Conservation (phyloP, 2,113 vertebrate genomes). For the Garra rufa region DNA sequence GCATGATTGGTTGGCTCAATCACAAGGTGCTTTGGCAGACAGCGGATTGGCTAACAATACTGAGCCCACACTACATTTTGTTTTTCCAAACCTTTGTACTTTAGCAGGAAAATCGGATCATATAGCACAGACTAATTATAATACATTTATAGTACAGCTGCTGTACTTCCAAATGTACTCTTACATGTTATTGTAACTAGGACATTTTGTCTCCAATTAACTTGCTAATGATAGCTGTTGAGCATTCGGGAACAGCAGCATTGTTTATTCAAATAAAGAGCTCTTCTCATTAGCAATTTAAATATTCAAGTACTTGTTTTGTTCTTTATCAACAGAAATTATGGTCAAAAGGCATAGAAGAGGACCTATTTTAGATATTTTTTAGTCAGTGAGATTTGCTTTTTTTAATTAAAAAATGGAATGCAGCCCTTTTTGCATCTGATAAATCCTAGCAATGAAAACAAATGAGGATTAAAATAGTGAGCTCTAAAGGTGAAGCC, state of each 20-base stretch:
- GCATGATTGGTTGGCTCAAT: constrained; percentile 36
- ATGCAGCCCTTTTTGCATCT: not conserved
- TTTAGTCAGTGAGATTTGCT: not conserved
- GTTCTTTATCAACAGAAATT: not conserved
- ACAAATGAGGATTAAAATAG: not conserved
- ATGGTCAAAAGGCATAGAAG: not conserved
- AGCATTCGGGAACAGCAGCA: not conserved
- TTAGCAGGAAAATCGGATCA: not conserved
- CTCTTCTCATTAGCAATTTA: constrained; percentile 1
- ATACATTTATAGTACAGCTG: not conserved
- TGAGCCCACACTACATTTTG: constrained; percentile 43
- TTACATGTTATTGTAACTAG: not conserved
- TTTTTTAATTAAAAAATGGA: not conserved
- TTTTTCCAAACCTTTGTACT: constrained; percentile 43
- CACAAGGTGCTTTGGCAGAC: not conserved
- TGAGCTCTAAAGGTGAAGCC: not conserved
- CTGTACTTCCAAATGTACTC: not conserved
- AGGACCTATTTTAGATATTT: not conserved
- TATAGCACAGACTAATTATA: not conserved
- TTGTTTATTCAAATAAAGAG: not conserved
- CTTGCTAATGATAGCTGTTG: constrained; percentile 8
- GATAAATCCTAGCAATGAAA: not conserved
- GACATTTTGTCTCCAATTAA: not conserved
- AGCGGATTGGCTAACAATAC: constrained; percentile 35
- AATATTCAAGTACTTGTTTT: not conserved